Evolutionary conservation across 2,113 vertebrate species (phyloP), one percentile per base, ranked within the genome.

Genomic region (Odontesthes bonariensis): DNA sequence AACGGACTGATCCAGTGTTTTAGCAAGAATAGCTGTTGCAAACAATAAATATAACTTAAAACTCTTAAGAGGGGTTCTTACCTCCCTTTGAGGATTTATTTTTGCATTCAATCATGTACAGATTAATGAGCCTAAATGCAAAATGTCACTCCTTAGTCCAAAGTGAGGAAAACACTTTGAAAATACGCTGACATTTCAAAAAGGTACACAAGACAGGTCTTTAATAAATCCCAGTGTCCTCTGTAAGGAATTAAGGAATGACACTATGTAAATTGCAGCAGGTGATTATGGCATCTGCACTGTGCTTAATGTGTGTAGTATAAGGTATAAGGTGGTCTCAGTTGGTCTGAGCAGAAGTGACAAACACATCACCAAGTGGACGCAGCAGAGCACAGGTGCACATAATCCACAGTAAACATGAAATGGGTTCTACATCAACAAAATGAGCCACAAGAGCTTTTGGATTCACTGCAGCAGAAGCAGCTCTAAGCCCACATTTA

Each of bases 371-470:
- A 40, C 19, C 6, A 53, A 17, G 19, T 42, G 23, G 40, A 77
- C 61, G 35, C 49, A 60, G 69, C 31, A 66, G 31, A 65, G 62
- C 53, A 54, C 32, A 64, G 59, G 38, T 46, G 23, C 67, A 38
- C 44, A 44, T 51, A 69, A n/a, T 49, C 54, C 71, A 81, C 33
- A 46, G 54, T 53, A 65, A 81, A 65, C 35, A 47, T 9, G 59
- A 75, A 12, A 27, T 4, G 22, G 62, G 33, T 23, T 72, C 53
- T 52, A 60, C 17, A 40, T 59, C 27, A 63, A 44, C 46, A 65
- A 33, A 66, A 59, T 66, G 49, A 33, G 63, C 31, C 13, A 49
- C 51, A 16, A 19, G 5, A 56, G 35, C 5, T 53, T 60, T 55
- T 32, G 9, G 27, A 14, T 27, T 46, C 23, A 49, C 58, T 44